Base-by-base conservation (phyloP, 2,113 vertebrate genomes). In the Eurystomus gularis region DNA sequence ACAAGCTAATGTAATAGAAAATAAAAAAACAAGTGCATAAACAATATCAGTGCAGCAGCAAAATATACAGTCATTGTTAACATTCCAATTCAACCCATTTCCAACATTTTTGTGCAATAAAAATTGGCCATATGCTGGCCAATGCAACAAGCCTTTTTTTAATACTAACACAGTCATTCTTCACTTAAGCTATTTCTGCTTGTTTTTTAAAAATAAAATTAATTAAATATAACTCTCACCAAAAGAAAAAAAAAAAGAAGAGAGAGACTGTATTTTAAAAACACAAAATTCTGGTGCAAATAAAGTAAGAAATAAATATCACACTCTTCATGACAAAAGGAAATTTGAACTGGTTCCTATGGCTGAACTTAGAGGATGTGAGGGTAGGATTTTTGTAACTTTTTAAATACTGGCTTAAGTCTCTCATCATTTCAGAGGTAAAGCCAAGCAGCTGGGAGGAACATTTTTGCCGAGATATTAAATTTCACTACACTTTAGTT, bases 101-200 rank as follows among this genome's bases (percentile, higher is more conserved):
- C 91, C 95, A 95, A 93, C 80, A 82, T 88, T 96, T 97, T 97
- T 98, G 97, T 98, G 97, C 97, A 98, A 97, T 95, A 97, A 97
- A 97, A 89, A 57, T 44, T 83, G 93, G 96, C 97, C 97, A 94
- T 89, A 64, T 69, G 39, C 82, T 96, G 97, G 94, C 97, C 97
- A 98, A 98, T 93, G 77, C 90, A 94, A 97, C 77, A 87, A 88
- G 70, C 89, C 84, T 97, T 48, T 95, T 95, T 69, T 96, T 91
- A 93, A 86, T 95, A 96, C 82, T 95, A 97, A 96, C 94, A 95
- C 46, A 97, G 71, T 96, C 85, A 95, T 90, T 97, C 58, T 92
- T 94, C 95, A 93, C 29, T 80, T 86, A 73, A 97, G 40, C 86
- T 95, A 97, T 94, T 94, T 93, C 96, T 94, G 82, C 68, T 80